These are phyloP conservation scores for Palaemon carinicauda DNA, from an alignment of 1,140 invertebrate genomes.

Conservation along the genomic window DNA sequence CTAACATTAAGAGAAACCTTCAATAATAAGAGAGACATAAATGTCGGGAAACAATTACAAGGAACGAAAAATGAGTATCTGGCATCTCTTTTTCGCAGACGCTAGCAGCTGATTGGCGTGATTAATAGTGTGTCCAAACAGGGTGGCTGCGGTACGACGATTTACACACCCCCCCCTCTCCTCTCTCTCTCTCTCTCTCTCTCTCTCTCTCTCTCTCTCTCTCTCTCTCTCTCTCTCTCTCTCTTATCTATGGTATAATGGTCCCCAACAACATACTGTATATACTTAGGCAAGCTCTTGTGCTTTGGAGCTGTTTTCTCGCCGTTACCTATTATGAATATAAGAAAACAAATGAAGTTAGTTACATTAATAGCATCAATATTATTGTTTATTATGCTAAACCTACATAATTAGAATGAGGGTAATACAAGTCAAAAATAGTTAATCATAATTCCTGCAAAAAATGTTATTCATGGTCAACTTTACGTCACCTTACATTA, in stretches of 20 bases:
- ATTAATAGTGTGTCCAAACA: constrained; percentile 51
- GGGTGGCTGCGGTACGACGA: constrained; percentile 41
- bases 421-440: too few species aligned
- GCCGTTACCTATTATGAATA: not conserved
- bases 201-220: constrained; percentile 5
- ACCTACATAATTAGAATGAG: too few species aligned
- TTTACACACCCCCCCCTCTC: not conserved
- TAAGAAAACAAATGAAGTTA: too few species aligned
- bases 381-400: too few species aligned
- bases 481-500: too few species aligned
- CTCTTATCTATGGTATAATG: not conserved
- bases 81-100: constrained; percentile 52
- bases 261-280: not conserved
- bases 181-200: constrained; percentile 5
- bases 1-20: not conserved
- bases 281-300: not conserved
- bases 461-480: too few species aligned
- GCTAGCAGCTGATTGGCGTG: constrained; percentile 54
- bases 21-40: not conserved
- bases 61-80: constrained; percentile 19
- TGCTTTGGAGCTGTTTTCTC: not conserved
- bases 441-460: too few species aligned
- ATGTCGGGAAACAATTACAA: not conserved
- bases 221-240: not conserved
- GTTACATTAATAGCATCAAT: too few species aligned